Base-by-base conservation (phyloP, 1,140 invertebrate genomes). In the Atta cephalotes region DNA sequence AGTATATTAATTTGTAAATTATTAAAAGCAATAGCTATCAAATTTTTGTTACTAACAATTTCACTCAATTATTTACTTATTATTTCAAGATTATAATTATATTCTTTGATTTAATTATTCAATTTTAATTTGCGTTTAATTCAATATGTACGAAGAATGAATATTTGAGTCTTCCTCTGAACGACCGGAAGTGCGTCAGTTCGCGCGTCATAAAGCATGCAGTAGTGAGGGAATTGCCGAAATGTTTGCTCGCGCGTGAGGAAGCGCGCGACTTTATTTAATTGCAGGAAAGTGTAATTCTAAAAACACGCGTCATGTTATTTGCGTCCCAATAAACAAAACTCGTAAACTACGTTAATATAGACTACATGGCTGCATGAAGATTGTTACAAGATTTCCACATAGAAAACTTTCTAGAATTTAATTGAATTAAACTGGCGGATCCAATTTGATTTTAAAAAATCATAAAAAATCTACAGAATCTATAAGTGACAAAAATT, bases 181-280 rank as follows among this genome's bases (percentile, higher is more conserved):
- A 79, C 70, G 63, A 68, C 68, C 71, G 78, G 65, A 89, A 84
- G 53, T 85, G 74, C 88, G 65, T 86, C 76, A 79, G 53, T 60
- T 58, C 58, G 76, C 66, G 70, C 45, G 68, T 68, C n/a, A 21
- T 58, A 58, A 45, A 49, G 3, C 78, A 45, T 10, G 35, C 78
- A 62, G 25, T 49, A 45, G 51, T 39, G 60, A 71, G 18, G 14
- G 51, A 16, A 60, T 85, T 65, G 45, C 51, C 68, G 65, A 66
- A 87, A 87, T 62, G 60, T 35, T 60, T 16, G 21, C 1, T 12
- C 58, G 60, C 39, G 28, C n/a, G 68, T 53, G 79, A 49, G 71
- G 71, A 70, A 49, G 71, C 45, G 70, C 82, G 35, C 25, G 82
- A 77, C 62, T 88, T 76, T 81, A 76, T 88, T 76, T 81, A 76